Conservation (phyloP, 1,140 invertebrate genomes). For the Monochamus saltuarius region DNA sequence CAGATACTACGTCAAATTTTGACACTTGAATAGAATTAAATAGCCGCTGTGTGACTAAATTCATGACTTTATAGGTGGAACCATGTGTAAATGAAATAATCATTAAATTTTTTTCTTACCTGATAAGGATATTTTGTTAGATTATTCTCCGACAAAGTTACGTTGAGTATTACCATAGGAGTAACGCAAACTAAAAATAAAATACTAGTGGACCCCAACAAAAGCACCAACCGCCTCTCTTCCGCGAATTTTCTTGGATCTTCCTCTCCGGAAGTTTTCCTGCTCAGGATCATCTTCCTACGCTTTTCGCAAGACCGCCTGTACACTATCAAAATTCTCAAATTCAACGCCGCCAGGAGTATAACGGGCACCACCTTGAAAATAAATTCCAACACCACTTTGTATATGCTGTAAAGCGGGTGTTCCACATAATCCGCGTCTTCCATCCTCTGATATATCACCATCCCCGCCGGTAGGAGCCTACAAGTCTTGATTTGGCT, state of each 20-base stretch:
- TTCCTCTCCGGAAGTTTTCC: constrained; percentile 59
- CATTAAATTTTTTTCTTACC: constrained; percentile 54
- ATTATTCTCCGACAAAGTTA: constrained; percentile 65
- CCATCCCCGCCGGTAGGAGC: constrained; percentile 51
- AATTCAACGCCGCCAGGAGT: constrained; percentile 66
- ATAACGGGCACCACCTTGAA: constrained; percentile 68
- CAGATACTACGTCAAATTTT: too few relatives aligned
- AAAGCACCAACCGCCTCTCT: constrained; percentile 67
- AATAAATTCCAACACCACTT: constrained; percentile 63
- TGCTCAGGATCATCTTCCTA: constrained; percentile 62
- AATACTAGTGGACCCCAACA: constrained; percentile 71
- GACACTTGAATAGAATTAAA: too few relatives aligned
- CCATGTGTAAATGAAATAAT: too few relatives aligned
- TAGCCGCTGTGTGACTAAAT: too few relatives aligned
- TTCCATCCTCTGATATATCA: constrained; percentile 61
- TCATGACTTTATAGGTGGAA: too few relatives aligned
- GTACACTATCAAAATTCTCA: constrained; percentile 66
- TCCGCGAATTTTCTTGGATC: constrained; percentile 69
- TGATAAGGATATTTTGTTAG: constrained; percentile 65
- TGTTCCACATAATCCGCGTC: constrained; percentile 54
- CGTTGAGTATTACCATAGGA: constrained; percentile 73
- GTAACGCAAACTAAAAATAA: constrained; percentile 74
- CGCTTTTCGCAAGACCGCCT: constrained; percentile 65
- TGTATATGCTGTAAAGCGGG: constrained; percentile 58
- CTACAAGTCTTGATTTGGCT: constrained; percentile 61